Percentiles rank a stretch among this genome's conserved stretches.
Evolutionary conservation across 2,113 vertebrate species (phyloP).

Genomic region (Crotalus tigris): DNA sequence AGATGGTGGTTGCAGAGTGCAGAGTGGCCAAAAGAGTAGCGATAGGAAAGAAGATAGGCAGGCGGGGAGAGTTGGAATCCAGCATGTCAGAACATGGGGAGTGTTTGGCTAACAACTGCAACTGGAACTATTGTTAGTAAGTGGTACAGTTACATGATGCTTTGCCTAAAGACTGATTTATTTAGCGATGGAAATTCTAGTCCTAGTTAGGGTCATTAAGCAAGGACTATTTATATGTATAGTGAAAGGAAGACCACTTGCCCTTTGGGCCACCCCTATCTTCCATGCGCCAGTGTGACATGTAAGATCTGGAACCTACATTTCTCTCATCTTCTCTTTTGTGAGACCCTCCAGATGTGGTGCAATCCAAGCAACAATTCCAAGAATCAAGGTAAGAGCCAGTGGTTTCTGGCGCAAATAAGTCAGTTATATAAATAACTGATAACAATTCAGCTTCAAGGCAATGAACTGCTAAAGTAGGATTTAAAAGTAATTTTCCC

Average conservation of each 20-base stretch:
- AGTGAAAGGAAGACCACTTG: not conserved
- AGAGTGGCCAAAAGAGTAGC: not conserved
- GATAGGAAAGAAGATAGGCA: not conserved
- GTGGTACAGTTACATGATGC: not conserved
- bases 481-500: not conserved
- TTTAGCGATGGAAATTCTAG: not conserved
- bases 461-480: not conserved
- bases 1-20: not conserved
- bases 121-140: not conserved
- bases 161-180: not conserved
- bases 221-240: not conserved
- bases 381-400: not conserved
- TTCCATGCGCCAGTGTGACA: not conserved
- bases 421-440: not conserved
- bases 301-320: not conserved
- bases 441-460: not conserved
- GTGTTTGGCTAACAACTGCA: not conserved
- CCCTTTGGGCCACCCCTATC: not conserved
- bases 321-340: not conserved
- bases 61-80: not conserved
- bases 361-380: not conserved
- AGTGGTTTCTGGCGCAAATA: not conserved
- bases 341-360: not conserved
- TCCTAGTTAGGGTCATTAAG: not conserved
- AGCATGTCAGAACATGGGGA: not conserved